Evolutionary conservation across 1,140 invertebrate genomes (phyloP).

Genomic region (Cydia amplana): DNA sequence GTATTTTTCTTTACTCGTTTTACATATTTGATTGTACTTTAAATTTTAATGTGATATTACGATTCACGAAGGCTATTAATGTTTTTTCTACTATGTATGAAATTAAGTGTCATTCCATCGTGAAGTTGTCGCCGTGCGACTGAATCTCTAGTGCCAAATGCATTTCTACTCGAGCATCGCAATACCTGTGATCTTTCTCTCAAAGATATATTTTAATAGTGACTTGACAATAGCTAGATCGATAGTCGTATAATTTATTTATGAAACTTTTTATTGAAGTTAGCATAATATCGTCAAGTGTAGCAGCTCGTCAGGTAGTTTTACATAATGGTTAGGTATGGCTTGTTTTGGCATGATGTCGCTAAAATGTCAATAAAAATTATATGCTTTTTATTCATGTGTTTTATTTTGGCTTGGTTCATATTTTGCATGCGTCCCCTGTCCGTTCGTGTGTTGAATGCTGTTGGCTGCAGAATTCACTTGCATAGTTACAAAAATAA

Average conservation of each 20-base stretch:
- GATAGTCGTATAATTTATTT: slow-evolving; percentile 70
- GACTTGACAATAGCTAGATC: slow-evolving; percentile 57
- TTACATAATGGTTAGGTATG: slow-evolving; percentile 58
- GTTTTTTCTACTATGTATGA: slow-evolving; percentile 54
- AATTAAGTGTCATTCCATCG: slow-evolving; percentile 61
- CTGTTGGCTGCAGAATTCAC: slow-evolving; percentile 74
- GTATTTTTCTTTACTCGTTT: slow-evolving; percentile 74
- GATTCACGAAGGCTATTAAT: slow-evolving; percentile 67
- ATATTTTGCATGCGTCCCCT: slow-evolving; percentile 61
- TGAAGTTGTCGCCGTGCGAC: slow-evolving; percentile 23
- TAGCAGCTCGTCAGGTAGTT: slow-evolving; percentile 56
- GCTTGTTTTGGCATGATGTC: slow-evolving; percentile 76
- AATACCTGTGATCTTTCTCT: slow-evolving; percentile 64
- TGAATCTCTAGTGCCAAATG: slow-evolving; percentile 75
- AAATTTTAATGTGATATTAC: slow-evolving; percentile 77
- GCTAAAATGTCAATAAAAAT: slow-evolving; percentile 73
- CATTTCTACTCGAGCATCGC: slow-evolving; percentile 60
- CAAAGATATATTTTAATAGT: slow-evolving; percentile 54
- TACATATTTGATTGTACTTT: slow-evolving; percentile 69
- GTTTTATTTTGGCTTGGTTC: slow-evolving; percentile 66
- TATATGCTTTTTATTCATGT: slow-evolving; percentile 72
- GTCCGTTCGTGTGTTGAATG: slow-evolving; percentile 48
- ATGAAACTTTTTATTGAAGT: slow-evolving; percentile 73
- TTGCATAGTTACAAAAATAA: slow-evolving; percentile 34
- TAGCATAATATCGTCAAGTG: slow-evolving; percentile 61